Evolutionary conservation across 2,888 invertebrate genomes (phyloP).

Genomic region (Habrosyne pyritoides): DNA sequence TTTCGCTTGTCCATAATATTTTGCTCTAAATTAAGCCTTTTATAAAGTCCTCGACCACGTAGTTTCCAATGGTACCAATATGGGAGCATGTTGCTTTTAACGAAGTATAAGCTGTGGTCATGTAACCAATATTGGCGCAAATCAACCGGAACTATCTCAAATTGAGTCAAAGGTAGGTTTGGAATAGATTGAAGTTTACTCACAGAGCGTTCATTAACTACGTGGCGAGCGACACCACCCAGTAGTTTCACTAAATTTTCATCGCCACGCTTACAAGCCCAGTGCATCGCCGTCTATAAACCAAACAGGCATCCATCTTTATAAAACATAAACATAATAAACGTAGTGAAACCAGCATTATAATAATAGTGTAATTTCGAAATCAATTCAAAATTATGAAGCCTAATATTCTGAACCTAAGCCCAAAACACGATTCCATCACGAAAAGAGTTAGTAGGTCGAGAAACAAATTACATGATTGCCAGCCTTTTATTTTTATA

Average conservation of each 20-base stretch:
- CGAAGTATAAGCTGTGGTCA: background rate
- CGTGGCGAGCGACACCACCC: conserved; percentile 91
- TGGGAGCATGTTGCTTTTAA: background rate
- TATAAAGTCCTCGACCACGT: background rate
- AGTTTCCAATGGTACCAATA: too few species aligned
- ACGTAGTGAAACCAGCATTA: conserved; percentile 10
- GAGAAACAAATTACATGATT: conserved; percentile 81
- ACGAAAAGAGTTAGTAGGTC: conserved; percentile 77
- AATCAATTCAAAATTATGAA: conserved; percentile 58
- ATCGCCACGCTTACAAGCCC: conserved; percentile 98
- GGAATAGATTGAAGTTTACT: conserved; percentile 43
- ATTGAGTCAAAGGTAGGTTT: conserved; percentile 7
- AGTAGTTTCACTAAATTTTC: conserved; percentile 95
- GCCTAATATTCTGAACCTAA: conserved; percentile 57
- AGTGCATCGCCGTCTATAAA: conserved; percentile 95
- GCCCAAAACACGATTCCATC: conserved; percentile 65
- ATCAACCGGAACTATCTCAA: conserved; percentile 6
- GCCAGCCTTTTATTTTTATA: conserved; percentile 77
- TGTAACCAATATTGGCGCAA: background rate
- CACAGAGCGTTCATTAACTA: conserved; percentile 94
- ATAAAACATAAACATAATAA: conserved; percentile 9
- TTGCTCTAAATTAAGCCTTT: background rate
- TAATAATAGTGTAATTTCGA: conserved; percentile 43
- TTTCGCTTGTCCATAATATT: too few species aligned
- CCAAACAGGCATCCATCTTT: conserved; percentile 7